Base-by-base conservation (phyloP, 2,113 vertebrate genomes). In the Elephantulus edwardii region DNA sequence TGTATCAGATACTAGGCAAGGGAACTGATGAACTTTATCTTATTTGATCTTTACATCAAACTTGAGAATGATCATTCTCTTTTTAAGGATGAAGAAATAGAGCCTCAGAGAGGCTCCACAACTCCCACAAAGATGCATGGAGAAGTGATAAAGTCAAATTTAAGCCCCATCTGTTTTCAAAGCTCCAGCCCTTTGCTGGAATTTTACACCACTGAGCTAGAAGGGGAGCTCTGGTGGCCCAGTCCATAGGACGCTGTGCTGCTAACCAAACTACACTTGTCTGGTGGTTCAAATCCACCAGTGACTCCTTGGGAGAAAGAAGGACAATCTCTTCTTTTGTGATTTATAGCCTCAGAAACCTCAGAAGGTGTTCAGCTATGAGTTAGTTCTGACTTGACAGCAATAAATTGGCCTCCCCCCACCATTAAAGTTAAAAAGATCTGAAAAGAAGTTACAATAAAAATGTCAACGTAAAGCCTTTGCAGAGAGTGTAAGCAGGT, bases 401-500 rank as follows among this genome's bases (percentile, higher is more conserved):
- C n/a, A n/a, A n/a, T n/a, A n/a, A n/a, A n/a, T n/a, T n/a, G n/a
- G n/a, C n/a, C n/a, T n/a, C n/a, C n/a, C n/a, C n/a, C n/a, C n/a
- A n/a, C n/a, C n/a, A n/a, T n/a, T n/a, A n/a, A 96, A 97, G 97
- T 98, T 97, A 96, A 8, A 22, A 95, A 74, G 91, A n/a, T 95
- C 95, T 97, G 92, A 97, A 98, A 98, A 96, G 91, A 98, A 97
- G 90, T 94, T 88, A 56, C 40, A 91, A 81, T 89, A 78, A 56
- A 16, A 38, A 42, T 33, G 10, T 40, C 10, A 92, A 44, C 48
- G 52, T 19, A 95, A 94, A 94, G 58, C 52, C 71, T 83, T 1
- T 66, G 80, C 62, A 85, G 81, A 94, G 66, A 83, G 64, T 50
- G 87, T n/a, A 66, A 38, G 52, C 58, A 81, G 76, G 35, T 83